Base-by-base conservation (phyloP, 1,140 invertebrate genomes). In the Hypsibius dujardini region DNA sequence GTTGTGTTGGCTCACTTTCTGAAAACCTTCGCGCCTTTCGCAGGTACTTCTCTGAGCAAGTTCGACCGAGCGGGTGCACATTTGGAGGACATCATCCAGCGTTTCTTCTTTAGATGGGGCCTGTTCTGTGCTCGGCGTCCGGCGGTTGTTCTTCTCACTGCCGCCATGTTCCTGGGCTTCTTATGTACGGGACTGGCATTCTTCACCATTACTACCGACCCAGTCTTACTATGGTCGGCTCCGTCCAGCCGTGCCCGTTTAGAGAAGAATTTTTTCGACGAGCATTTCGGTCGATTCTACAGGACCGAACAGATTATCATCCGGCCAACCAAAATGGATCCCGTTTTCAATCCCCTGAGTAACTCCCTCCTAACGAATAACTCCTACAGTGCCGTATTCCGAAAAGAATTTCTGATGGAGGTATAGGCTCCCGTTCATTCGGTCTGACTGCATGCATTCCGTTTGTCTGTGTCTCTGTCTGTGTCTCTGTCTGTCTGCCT, bases 201-300 rank as follows among this genome's bases (percentile, higher is more conserved):
- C 70, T 85, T 90, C 56, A 78, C 84, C 70, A 80, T 94, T 0
- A 95, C 89, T 1, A 96, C 92, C 0, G 87, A 98, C 83, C 95
- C 95, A 0, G 93, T 98, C 0, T 86, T 97, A 79, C 81, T 99
- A 46, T 99, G 96, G 96, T 93, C 94, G 0, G 86, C 93, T 0
- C 88, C 92, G 0, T 80, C 82, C 47, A 94, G 90, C 1, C 83
- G 87, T 50, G 90, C 92, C 1, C 83, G 95, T 2, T 75, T 87
- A 2, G 92, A 98, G 80, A 86, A 87, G 72, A 84, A 90, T 72
- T 97, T 87, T 80, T 99, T 91, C 79, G 92, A 98, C 78, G 84
- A 84, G 1, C 87, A 92, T 75, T 95, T 96, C 79, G 85, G 72
- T 73, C 95, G 95, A 0, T 98, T 98, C 79, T 98, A 95, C 79